Conservation (phyloP, 64 coral and sea anemone species). For the Montipora sp. region DNA sequence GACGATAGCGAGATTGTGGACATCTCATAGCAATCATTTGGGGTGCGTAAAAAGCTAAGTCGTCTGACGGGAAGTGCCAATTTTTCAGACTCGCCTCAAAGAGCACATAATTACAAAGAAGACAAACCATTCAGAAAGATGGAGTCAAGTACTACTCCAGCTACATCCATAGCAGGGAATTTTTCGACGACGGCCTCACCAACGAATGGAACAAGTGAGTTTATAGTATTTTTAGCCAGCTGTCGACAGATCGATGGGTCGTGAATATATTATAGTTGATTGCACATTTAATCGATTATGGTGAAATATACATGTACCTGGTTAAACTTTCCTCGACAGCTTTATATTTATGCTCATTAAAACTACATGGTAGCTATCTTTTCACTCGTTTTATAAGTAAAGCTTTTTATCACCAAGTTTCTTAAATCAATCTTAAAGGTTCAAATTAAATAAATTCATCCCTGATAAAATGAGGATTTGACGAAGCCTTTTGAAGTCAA, state of each 20-base stretch:
- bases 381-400: background rate
- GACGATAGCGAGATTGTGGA: background rate
- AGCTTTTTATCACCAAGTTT: background rate
- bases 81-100: background rate
- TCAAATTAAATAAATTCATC: background rate
- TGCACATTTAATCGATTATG: background rate
- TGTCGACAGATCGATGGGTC: background rate
- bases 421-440: too few relatives aligned
- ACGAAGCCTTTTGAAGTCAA: background rate
- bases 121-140: background rate
- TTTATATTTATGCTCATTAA: background rate
- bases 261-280: background rate
- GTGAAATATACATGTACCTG: background rate
- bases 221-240: background rate
- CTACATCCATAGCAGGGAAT: background rate
- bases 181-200: slow-evolving; percentile 19
- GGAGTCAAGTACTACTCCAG: background rate
- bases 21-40: background rate
- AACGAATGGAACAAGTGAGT: slow-evolving; percentile 40
- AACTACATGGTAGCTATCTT: background rate
- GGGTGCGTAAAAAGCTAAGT: background rate
- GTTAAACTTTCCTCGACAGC: background rate
- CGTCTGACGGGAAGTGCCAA: background rate
- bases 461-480: background rate
- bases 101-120: background rate